Evolutionary conservation across 2,888 invertebrate genomes (phyloP).

Genomic region (Subacronicta megacephala): DNA sequence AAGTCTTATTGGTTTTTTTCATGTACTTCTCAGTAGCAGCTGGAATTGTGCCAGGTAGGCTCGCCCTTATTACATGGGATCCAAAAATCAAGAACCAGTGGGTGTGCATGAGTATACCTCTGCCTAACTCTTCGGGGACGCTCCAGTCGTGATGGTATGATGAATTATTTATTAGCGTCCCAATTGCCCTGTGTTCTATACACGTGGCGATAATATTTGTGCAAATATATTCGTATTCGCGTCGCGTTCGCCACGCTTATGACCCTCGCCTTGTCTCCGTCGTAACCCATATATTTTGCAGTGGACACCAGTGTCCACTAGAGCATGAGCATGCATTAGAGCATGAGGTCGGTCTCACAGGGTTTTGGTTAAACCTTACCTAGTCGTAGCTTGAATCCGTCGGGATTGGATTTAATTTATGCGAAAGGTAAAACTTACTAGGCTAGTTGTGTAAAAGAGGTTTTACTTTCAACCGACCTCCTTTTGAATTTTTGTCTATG

Average conservation of each 20-base stretch:
- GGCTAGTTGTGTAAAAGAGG: no score
- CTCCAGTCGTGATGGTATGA: no score
- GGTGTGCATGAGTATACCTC: no score
- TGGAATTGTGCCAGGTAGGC: no score
- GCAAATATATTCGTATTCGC: conserved; percentile 47
- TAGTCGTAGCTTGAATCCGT: conserved; percentile 18
- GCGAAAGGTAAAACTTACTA: conserved; percentile 3
- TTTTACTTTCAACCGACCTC: no score
- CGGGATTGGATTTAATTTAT: conserved; percentile 30
- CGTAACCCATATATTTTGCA: conserved; percentile 53
- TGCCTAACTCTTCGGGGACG: no score
- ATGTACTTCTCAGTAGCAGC: no score
- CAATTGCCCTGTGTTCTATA: conserved; percentile 51
- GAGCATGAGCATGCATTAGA: conserved; percentile 41
- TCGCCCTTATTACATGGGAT: no score
- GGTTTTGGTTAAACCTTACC: conserved; percentile 20
- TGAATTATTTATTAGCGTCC: conserved; percentile 63
- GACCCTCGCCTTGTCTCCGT: conserved; percentile 43
- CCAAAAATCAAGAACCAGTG: no score
- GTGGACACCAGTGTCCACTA: conserved; percentile 42
- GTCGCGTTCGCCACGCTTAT: conserved; percentile 56
- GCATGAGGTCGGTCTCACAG: conserved; percentile 33
- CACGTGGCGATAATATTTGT: conserved; percentile 49
- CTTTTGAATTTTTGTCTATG: no score
- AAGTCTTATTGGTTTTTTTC: no score